phyloP scores from a whole-genome alignment of 1,140 invertebrate genomes.

The Hesperophylax magnus region DNA sequence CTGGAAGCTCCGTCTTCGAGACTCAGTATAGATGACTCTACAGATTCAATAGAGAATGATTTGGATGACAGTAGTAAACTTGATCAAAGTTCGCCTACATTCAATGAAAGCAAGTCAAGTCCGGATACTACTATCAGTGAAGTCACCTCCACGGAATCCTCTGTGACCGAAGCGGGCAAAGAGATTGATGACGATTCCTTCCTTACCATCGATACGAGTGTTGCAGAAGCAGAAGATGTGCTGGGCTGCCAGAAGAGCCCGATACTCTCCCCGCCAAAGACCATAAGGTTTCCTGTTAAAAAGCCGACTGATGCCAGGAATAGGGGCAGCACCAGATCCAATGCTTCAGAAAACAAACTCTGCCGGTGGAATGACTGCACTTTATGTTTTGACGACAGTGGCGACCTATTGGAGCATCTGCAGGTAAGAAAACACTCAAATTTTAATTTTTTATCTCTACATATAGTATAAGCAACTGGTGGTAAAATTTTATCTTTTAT shows the following conservation, averaged over 20 bases:
- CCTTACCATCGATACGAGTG: conserved; percentile 66
- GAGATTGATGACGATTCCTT: conserved; percentile 69
- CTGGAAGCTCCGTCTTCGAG: conserved; percentile 5
- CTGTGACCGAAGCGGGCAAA: conserved; percentile 67
- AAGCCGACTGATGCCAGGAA: conserved; percentile 62
- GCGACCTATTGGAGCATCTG: conserved; percentile 90
- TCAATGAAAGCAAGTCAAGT: conserved; percentile 50
- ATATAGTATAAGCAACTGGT: no score
- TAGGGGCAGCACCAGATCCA: conserved; percentile 54
- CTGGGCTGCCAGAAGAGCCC: conserved; percentile 70
- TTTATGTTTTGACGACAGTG: conserved; percentile 81
- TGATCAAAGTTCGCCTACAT: conserved; percentile 26
- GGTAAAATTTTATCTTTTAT: no score
- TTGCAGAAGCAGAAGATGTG: conserved; percentile 49
- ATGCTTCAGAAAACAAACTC: conserved; percentile 62
- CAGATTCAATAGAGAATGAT: conserved; percentile 46
- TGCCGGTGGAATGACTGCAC: conserved; percentile 92
- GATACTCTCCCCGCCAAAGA: conserved; percentile 83
- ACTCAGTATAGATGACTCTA: conserved; percentile 14
- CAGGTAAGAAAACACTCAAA: conserved; percentile 72
- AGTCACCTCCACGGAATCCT: conserved; percentile 64
- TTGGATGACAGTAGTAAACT: conserved; percentile 38
- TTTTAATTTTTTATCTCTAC: no score
- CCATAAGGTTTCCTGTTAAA: conserved; percentile 80
- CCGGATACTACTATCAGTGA: conserved; percentile 37